These are phyloP conservation scores for Notarius quadriscutis DNA, from an alignment of 2,113 vertebrate species.

Conservation along the genomic window DNA sequence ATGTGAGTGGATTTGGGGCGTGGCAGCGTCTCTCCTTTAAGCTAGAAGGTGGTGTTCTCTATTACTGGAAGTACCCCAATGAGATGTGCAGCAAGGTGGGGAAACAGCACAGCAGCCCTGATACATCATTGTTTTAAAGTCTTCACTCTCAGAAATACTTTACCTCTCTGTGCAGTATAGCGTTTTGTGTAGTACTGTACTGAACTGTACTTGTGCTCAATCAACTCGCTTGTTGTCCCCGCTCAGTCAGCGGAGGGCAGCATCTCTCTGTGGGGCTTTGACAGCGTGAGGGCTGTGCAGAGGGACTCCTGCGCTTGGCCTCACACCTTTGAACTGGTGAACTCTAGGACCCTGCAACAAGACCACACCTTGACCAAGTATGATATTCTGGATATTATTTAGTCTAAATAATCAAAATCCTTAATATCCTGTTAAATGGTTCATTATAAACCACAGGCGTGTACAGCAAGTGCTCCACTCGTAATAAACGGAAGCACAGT, in stretches of 20 bases:
- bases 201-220: no score
- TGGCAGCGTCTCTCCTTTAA: constrained; percentile 77
- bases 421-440: background rate
- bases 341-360: constrained; percentile 53
- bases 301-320: constrained; percentile 77
- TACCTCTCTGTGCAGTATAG: background rate
- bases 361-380: constrained; percentile 65
- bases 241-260: constrained; percentile 71
- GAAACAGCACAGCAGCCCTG: background rate
- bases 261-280: constrained; percentile 65
- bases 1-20: constrained; percentile 72
- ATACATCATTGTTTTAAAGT: background rate
- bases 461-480: background rate
- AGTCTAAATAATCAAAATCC: background rate
- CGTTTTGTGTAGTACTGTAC: background rate
- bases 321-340: constrained; percentile 78
- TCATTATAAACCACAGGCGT: background rate
- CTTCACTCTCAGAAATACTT: background rate
- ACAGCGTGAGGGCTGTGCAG: constrained; percentile 67
- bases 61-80: constrained; percentile 77
- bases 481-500: background rate
- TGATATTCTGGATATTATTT: background rate
- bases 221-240: background rate
- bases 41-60: constrained; percentile 65
- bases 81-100: constrained; percentile 71